Percentiles rank a stretch among this genome's conserved stretches.
Evolutionary conservation across 2,797 vertebrate genomes (phyloP).

Genomic region (Gobio occitaniae): DNA sequence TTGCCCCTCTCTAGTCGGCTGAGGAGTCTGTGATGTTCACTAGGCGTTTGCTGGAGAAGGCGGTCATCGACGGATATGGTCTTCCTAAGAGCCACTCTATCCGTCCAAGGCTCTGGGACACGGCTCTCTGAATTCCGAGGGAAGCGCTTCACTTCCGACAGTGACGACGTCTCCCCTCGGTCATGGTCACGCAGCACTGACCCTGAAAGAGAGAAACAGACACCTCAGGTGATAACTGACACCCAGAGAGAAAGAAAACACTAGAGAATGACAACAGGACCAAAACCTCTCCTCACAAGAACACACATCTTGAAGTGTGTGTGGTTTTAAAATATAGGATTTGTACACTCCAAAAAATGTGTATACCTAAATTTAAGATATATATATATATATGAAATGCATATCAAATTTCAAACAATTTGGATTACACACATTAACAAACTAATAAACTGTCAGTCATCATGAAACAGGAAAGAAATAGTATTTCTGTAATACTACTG

Average conservation of each 20-base stretch:
- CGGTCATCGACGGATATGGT: conserved; percentile 77
- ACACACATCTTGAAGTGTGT: not conserved
- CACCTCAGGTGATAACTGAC: conserved; percentile 79
- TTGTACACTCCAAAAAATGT: not conserved
- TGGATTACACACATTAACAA: not conserved
- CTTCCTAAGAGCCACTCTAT: conserved; percentile 78
- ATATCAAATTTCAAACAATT: no score
- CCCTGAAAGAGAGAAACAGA: conserved; percentile 85
- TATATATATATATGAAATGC: not conserved
- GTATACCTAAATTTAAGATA: not conserved
- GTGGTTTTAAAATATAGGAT: not conserved
- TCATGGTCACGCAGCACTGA: conserved; percentile 80
- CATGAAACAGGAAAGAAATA: not conserved
- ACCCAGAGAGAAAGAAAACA: conserved; percentile 63
- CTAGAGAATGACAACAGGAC: conserved; percentile 31
- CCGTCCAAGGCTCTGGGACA: conserved; percentile 50
- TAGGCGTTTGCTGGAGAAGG: conserved; percentile 74
- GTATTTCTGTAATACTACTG: not conserved
- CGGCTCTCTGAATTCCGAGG: conserved; percentile 53
- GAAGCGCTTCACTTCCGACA: conserved; percentile 62
- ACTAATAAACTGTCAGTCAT: not conserved
- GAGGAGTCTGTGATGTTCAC: conserved; percentile 74
- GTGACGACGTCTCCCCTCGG: conserved; percentile 74
- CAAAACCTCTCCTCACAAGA: conserved; percentile 43
- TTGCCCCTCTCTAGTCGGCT: conserved; percentile 75